These are phyloP conservation scores for Amniataba percoides DNA, from an alignment of 2,797 vertebrate genomes.

Conservation along the genomic window DNA sequence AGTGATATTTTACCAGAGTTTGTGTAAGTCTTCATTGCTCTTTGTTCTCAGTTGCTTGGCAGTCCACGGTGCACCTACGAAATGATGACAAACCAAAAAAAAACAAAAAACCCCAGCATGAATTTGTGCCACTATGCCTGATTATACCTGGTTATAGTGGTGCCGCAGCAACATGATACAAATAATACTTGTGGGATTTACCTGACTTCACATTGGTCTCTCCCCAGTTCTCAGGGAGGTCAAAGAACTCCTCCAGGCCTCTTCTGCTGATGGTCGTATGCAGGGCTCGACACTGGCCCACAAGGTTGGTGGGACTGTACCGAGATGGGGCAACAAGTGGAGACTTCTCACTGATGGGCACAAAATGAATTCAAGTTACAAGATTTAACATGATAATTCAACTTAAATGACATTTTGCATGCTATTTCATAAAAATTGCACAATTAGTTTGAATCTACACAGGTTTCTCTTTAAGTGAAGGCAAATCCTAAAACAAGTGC, in stretches of 20 bases:
- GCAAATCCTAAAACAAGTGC: neutral
- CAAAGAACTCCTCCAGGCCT: conserved; percentile 95
- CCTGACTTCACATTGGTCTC: conserved; percentile 93
- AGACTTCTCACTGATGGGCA: conserved; percentile 44
- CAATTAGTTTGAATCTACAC: neutral
- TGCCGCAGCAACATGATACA: neutral
- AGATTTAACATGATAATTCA: neutral
- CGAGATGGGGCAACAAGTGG: neutral
- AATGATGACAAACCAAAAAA: conserved; percentile 29
- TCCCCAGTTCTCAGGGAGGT: conserved; percentile 93
- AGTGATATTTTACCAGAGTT: conserved; percentile 90
- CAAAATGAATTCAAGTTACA: conserved; percentile 11
- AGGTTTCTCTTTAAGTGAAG: neutral
- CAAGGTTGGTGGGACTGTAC: conserved; percentile 28
- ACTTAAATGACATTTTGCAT: neutral
- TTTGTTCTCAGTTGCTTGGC: conserved; percentile 92
- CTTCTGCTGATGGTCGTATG: conserved; percentile 86
- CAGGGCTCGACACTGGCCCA: conserved; percentile 77
- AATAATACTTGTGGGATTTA: conserved; percentile 61
- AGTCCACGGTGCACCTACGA: conserved; percentile 92
- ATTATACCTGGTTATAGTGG: neutral
- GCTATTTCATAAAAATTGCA: neutral
- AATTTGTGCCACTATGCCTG: neutral
- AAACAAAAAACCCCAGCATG: too few relatives aligned
- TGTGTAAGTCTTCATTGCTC: conserved; percentile 96